Evolutionary conservation across 2,113 vertebrate species (phyloP).

Genomic region (Clarias macrocephalus): DNA sequence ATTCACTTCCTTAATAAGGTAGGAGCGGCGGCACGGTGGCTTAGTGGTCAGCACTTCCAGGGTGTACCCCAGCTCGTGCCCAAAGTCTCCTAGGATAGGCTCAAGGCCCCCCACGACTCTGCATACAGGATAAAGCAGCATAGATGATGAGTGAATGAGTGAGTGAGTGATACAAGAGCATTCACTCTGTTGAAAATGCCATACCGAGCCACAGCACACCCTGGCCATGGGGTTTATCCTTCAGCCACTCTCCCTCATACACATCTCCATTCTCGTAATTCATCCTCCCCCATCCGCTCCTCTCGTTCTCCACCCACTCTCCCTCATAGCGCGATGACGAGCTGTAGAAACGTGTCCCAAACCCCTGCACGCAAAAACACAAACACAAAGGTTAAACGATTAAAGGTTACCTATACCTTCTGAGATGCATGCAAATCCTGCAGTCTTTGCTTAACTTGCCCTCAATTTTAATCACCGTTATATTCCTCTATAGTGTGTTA

Average conservation of each 20-base stretch:
- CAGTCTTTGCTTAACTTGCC: neutral
- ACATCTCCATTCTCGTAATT: slow-evolving; percentile 74
- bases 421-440: neutral
- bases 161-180: neutral
- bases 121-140: no score
- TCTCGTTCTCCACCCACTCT: slow-evolving; percentile 76
- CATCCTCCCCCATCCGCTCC: slow-evolving; percentile 86
- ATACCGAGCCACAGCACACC: slow-evolving; percentile 80
- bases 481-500: neutral
- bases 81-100: no score
- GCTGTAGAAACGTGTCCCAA: slow-evolving; percentile 75
- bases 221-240: slow-evolving; percentile 72
- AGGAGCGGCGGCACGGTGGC: no score
- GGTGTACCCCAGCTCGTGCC: no score
- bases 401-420: neutral
- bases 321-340: slow-evolving; percentile 79
- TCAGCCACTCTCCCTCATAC: slow-evolving; percentile 87
- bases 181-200: neutral
- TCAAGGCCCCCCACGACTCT: no score
- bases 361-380: slow-evolving; percentile 71
- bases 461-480: neutral
- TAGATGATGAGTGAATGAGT: no score
- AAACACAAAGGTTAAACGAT: neutral
- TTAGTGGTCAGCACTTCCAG: no score
- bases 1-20: neutral